Evolutionary conservation across 2,888 invertebrate species (phyloP), one percentile per base, ranked within the genome.

Genomic region (Tiphia femorata): DNA sequence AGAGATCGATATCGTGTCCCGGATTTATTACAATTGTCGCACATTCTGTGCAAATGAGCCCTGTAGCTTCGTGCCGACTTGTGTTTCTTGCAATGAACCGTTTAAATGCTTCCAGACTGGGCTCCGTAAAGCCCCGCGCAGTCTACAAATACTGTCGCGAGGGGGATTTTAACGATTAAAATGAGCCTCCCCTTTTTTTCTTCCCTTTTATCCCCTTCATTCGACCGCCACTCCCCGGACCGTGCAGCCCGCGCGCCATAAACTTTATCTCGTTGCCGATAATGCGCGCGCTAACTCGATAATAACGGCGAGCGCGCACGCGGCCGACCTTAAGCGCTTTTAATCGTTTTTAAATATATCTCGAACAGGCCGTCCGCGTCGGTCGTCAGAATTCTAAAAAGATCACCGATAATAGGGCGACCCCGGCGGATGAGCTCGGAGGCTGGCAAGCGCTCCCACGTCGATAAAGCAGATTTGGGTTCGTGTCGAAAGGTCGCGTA

Each of bases 31-130:
- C 61, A 46, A 66, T 63, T 54, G 68, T 68, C 61, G 47, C 60
- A 52, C 66, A 66, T 68, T 68, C 61, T 64, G 68, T 68, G 68
- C 66, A 69, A 68, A 68, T 68, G 59, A 66, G 66, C 61, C n/a
- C 43, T 52, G 60, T 65, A 52, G 8, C 41, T 5, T 14, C n/a
- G 20, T 48, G n/a, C 20, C 12, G 21, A 19, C 23, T 19, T 2
- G 7, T 16, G 17, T 33, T 14, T 30, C 29, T 38, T 10, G 33
- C 14, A 33, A 33, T 12, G n/a, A n/a, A n/a, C n/a, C n/a, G n/a
- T n/a, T n/a, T n/a, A n/a, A n/a, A n/a, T n/a, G n/a, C n/a, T n/a
- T n/a, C n/a, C n/a, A n/a, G n/a, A n/a, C n/a, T n/a, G n/a, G n/a
- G n/a, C n/a, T n/a, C n/a, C n/a, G n/a, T n/a, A n/a, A n/a, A n/a